Conservation (phyloP, 2,113 vertebrate species). For the Laticauda laticaudata region DNA sequence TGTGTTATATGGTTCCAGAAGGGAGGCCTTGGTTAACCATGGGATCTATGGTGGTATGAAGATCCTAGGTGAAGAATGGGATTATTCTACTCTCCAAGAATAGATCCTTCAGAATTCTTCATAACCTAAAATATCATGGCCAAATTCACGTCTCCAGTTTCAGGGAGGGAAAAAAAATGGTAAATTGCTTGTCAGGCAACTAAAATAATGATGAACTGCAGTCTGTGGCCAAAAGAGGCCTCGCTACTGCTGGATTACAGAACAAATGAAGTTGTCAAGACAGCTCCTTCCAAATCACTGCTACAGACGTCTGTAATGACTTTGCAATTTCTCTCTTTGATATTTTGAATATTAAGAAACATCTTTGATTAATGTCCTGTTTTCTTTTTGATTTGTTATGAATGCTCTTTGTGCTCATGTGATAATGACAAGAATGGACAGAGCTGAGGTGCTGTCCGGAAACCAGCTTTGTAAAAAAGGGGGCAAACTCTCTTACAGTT, state of each 20-base stretch:
- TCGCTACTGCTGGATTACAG: neutral
- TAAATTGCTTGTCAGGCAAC: neutral
- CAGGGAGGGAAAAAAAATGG: neutral
- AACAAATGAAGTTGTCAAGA: neutral
- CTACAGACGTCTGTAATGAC: neutral
- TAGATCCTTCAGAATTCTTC: neutral
- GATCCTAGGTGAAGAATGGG: neutral
- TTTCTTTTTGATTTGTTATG: neutral
- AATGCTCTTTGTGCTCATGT: neutral
- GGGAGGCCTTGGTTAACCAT: neutral
- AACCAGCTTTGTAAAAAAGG: neutral
- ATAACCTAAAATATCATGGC: neutral
- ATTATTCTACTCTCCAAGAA: neutral
- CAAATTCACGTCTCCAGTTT: neutral
- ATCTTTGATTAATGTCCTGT: neutral
- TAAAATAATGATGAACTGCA: neutral
- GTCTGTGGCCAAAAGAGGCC: neutral
- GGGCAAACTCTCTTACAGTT: constrained; percentile 12
- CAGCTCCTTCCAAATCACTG: neutral
- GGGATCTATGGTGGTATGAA: neutral
- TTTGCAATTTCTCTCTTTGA: neutral
- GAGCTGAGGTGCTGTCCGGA: neutral
- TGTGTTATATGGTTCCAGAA: neutral
- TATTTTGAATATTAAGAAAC: neutral
- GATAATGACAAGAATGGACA: neutral